Conservation (phyloP, 1,140 invertebrate genomes). For the Atta cephalotes region DNA sequence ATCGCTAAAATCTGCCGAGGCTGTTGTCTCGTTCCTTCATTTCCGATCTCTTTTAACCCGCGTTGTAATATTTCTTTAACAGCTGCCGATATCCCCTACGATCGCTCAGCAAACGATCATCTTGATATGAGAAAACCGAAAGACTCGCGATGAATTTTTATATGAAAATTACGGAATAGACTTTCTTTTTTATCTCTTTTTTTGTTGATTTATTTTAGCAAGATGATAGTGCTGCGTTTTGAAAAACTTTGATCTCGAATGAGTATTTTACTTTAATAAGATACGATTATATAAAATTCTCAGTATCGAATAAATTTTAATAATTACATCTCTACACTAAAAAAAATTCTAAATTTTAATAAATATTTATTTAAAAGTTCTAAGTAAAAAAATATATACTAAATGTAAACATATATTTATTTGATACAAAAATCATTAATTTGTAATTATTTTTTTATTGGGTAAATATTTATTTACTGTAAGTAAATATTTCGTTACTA, state of each 20-base stretch:
- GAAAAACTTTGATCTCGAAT: not conserved
- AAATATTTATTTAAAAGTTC: too few species aligned
- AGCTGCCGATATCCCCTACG: not conserved
- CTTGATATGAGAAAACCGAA: constrained; percentile 16
- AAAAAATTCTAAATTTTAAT: too few species aligned
- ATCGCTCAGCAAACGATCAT: not conserved
- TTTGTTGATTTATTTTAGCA: constrained; percentile 4
- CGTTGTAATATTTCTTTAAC: constrained; percentile 43
- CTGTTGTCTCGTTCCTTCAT: constrained; percentile 18
- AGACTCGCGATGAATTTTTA: constrained; percentile 2
- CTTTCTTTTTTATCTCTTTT: not conserved
- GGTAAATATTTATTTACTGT: too few species aligned
- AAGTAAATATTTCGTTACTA: too few species aligned
- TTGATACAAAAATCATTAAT: too few species aligned
- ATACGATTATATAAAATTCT: not conserved
- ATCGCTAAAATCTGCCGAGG: constrained; percentile 32
- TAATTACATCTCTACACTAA: not conserved
- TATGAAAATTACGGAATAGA: not conserved
- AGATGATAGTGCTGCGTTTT: not conserved
- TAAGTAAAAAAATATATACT: too few species aligned
- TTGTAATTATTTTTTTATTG: too few species aligned
- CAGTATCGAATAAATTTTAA: not conserved
- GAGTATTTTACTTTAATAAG: not conserved
- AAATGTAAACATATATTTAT: too few species aligned
- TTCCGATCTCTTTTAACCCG: not conserved